phyloP scores from a whole-genome alignment of 2,113 vertebrate species.

The Chloroceryle aenea region DNA sequence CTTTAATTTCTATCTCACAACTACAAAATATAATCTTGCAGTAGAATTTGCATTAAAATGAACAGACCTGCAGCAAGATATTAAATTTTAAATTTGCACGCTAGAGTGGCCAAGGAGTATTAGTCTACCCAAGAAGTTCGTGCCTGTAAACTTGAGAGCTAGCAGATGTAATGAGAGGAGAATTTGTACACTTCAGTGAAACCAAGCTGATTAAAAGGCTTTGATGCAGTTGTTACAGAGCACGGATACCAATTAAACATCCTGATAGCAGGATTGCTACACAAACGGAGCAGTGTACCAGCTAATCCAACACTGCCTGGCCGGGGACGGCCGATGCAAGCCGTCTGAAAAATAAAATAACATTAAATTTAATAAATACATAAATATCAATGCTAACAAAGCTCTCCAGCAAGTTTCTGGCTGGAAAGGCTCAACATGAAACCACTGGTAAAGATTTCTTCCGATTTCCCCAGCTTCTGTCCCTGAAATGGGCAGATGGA shows the following conservation, averaged over 20 bases:
- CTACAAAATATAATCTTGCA: conserved; percentile 68
- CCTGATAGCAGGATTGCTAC: not conserved
- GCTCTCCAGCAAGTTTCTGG: not conserved
- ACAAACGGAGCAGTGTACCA: not conserved
- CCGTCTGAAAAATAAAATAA: not conserved
- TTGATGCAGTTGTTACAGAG: conserved; percentile 14
- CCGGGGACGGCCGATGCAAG: not conserved
- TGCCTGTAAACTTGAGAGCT: conserved; percentile 71
- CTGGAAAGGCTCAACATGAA: not conserved
- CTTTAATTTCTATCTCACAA: conserved; percentile 74
- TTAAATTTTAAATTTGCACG: conserved; percentile 76
- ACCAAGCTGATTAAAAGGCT: conserved; percentile 75
- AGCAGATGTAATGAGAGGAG: conserved; percentile 69
- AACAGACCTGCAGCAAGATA: conserved; percentile 74
- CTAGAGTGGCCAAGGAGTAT: conserved; percentile 74
- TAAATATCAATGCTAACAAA: not conserved
- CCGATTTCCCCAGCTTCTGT: not conserved
- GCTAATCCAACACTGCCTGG: not conserved
- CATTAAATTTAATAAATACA: not conserved
- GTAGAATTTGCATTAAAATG: conserved; percentile 76
- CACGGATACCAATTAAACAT: not conserved
- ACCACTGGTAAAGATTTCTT: not conserved
- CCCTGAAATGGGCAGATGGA: not conserved
- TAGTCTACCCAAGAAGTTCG: conserved; percentile 61
- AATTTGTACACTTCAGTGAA: conserved; percentile 69